These are phyloP conservation scores for Synanceia verrucosa DNA, from an alignment of 2,797 vertebrate genomes.

Conservation along the genomic window DNA sequence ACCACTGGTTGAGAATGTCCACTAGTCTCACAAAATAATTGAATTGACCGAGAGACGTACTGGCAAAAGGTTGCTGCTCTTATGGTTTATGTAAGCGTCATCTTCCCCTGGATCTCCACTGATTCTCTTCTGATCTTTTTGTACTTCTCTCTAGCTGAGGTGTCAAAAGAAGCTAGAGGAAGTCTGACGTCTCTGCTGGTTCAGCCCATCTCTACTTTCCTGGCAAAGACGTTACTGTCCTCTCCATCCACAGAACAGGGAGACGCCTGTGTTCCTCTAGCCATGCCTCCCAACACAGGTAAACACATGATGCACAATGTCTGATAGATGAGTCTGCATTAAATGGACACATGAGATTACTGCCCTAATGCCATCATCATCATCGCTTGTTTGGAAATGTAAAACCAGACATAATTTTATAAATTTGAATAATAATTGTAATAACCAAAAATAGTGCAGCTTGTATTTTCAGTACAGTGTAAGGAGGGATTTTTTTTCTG, in stretches of 20 bases:
- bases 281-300: constrained; percentile 81
- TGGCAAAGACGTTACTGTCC: constrained; percentile 85
- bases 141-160: constrained; percentile 77
- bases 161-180: constrained; percentile 69
- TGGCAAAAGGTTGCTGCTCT: no score
- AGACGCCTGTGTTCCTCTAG: constrained; percentile 80
- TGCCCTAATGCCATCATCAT: no score
- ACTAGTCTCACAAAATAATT: no score
- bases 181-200: constrained; percentile 89
- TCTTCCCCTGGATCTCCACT: neutral
- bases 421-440: neutral
- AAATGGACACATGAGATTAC: no score
- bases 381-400: no score
- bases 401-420: no score
- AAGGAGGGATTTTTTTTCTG: no score
- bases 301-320: constrained; percentile 28
- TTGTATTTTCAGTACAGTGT: no score
- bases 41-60: no score
- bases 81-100: neutral
- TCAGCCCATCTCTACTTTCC: constrained; percentile 88
- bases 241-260: constrained; percentile 46
- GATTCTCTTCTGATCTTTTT: neutral
- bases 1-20: no score
- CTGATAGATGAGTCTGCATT: no score
- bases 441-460: neutral